Base-by-base conservation (phyloP, 2,113 vertebrate genomes). In the Eulacestoma nigropectus region DNA sequence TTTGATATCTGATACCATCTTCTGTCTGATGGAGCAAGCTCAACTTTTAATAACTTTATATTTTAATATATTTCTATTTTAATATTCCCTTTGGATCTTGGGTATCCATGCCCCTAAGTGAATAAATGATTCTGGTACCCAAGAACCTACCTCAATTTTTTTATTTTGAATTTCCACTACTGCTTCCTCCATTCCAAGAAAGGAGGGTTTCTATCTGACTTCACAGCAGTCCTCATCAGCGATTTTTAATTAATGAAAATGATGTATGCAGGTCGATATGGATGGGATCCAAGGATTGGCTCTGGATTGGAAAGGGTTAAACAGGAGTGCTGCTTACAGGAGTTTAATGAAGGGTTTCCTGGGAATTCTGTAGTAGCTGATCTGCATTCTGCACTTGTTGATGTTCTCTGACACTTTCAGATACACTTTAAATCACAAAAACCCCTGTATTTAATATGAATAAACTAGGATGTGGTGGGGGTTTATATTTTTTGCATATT, bases 381-480 rank as follows among this genome's bases (percentile, higher is more conserved):
- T 6, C 23, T 9, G 4, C 60, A 17, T 60, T 44, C 41, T 87
- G 90, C 11, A 5, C 22, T 87, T 2, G 0, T 11, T 55, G 33
- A 17, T 1, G 1, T 44, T 63, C 75, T 29, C 44, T 65, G 64
- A 13, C 19, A 11, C 10, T 74, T 86, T 35, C 52, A 35, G 84
- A 26, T 30, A 12, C 30, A 37, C 21, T 9, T 69, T 29, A 16
- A 67, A 63, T 70, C 52, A 16, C 37, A n/a, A 22, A 30, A 29
- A 1, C 1, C 10, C 2, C 21, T 41, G 0, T 42, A 4, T 50
- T 77, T 39, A 18, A 9, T n/a, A 13, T n/a, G 18, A 21, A 49
- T 53, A 7, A 67, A 29, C 22, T 23, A 2, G 1, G 3, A 3
- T 1, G 5, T 8, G 53, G 22, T 14, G 13, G 39, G 13, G 4